These are phyloP conservation scores for Aphis gossypii DNA, from an alignment of 1,140 invertebrate genomes.

Conservation along the genomic window DNA sequence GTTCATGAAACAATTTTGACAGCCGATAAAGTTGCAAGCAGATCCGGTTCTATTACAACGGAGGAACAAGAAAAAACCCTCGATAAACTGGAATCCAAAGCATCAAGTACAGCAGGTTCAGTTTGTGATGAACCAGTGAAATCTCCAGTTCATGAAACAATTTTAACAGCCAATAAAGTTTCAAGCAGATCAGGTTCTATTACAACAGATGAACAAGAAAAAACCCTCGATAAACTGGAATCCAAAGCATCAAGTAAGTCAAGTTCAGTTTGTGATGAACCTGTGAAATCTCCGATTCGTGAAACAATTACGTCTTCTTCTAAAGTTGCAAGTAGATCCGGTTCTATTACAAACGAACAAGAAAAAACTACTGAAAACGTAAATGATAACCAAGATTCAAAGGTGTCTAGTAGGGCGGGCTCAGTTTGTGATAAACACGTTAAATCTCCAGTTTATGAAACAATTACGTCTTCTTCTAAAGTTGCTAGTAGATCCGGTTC, in stretches of 20 bases:
- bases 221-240: not conserved
- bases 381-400: not conserved
- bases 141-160: too few species aligned
- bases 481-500: too few species aligned
- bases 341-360: not conserved
- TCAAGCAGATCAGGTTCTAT: not conserved
- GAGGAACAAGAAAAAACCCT: too few species aligned
- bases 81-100: too few species aligned
- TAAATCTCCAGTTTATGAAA: too few species aligned
- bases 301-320: too few species aligned
- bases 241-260: too few species aligned
- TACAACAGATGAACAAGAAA: not conserved
- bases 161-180: accelerated
- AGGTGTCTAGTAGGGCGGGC: not conserved
- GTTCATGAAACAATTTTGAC: too few species aligned
- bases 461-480: too few species aligned
- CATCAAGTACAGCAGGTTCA: not conserved
- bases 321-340: not conserved
- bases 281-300: too few species aligned
- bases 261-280: not conserved
- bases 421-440: not conserved
- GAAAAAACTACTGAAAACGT: not conserved
- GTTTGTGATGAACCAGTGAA: not conserved
- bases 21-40: too few species aligned
- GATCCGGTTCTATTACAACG: too few species aligned